Evolutionary conservation across 2,888 invertebrate species (phyloP).

Genomic region (Diaphora mendica): DNA sequence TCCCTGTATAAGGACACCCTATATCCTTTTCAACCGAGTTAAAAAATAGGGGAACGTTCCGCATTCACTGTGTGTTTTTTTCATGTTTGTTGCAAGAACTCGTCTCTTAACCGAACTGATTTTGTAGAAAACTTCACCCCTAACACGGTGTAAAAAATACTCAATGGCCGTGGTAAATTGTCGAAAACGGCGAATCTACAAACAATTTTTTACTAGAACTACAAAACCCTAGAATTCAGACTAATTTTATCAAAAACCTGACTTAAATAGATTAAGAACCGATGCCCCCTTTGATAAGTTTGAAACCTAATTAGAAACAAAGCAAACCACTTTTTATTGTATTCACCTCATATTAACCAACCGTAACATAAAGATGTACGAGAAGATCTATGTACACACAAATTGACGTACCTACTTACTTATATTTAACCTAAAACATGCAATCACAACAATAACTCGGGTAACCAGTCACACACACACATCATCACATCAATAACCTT

Average conservation of each 20-base stretch:
- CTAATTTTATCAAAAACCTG: background rate
- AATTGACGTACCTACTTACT: background rate
- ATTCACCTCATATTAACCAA: background rate
- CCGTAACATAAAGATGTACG: background rate
- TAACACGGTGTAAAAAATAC: no score
- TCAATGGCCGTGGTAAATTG: no score
- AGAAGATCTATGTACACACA: background rate
- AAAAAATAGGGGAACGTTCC: no score
- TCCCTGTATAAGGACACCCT: no score
- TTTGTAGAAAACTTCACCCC: no score
- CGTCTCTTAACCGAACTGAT: no score
- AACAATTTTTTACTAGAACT: background rate
- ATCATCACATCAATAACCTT: no score
- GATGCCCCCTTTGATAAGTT: background rate
- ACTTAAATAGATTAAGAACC: background rate
- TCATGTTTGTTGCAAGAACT: no score
- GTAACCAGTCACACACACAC: background rate
- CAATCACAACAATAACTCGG: background rate
- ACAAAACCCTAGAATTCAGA: background rate
- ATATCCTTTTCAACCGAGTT: no score
- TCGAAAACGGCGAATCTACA: background rate
- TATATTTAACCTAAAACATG: slow-evolving; percentile 1
- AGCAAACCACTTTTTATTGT: background rate
- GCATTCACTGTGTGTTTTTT: no score
- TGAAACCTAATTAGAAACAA: background rate